Conservation (phyloP, 2,888 invertebrate genomes). For the Coelogynopora nodosa region DNA sequence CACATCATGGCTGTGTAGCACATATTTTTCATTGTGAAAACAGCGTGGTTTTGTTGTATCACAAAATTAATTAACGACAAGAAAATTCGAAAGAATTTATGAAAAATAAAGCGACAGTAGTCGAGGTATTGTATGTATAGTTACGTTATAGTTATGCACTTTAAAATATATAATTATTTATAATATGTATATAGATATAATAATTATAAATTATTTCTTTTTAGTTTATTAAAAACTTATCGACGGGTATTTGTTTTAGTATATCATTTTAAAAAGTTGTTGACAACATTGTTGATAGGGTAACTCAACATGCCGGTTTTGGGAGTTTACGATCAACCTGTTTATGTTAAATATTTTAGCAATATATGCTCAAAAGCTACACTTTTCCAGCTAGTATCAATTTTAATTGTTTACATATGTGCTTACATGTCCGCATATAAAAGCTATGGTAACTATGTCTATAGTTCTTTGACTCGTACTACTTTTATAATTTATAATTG, state of each 20-base stretch:
- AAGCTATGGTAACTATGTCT: background rate
- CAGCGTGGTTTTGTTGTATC: no score
- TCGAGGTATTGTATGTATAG: no score
- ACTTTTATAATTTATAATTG: no score
- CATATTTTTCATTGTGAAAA: no score
- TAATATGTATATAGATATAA: background rate
- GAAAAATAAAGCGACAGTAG: no score
- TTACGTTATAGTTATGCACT: no score
- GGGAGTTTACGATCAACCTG: background rate
- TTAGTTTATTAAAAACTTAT: background rate
- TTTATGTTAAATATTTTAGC: background rate
- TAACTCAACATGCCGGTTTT: background rate
- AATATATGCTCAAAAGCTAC: background rate
- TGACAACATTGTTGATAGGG: background rate
- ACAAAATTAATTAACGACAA: no score
- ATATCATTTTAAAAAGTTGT: background rate
- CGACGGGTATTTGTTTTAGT: background rate
- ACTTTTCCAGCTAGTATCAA: background rate
- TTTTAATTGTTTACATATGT: background rate
- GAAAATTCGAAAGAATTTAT: no score
- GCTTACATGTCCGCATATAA: background rate
- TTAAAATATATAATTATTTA: background rate
- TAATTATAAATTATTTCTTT: background rate
- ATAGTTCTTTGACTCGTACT: no score
- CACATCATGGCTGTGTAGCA: no score